phyloP scores from a whole-genome alignment of 2,888 invertebrate species.

The Lasioglossum leucozonium region DNA sequence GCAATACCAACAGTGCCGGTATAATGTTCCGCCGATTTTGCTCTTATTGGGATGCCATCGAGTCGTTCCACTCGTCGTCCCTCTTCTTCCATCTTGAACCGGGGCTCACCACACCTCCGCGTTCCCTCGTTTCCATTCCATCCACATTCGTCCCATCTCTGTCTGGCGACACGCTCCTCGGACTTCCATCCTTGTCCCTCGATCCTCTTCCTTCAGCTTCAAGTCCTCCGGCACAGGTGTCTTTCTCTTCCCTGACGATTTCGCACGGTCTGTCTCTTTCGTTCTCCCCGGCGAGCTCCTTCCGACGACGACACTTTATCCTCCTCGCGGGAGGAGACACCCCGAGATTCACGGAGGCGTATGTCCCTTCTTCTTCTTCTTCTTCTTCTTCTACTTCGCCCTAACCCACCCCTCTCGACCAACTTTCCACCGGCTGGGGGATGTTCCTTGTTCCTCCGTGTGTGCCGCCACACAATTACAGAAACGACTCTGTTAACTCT shows the following conservation, averaged over 20 bases:
- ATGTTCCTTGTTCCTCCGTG: constrained; percentile 62
- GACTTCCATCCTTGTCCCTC: constrained; percentile 31
- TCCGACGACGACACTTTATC: constrained; percentile 65
- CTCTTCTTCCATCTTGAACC: constrained; percentile 31
- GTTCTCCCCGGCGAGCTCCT: constrained; percentile 45
- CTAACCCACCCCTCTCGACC: constrained; percentile 46
- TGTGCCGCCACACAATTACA: constrained; percentile 68
- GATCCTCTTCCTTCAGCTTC: not conserved
- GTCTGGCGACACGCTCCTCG: constrained; percentile 41
- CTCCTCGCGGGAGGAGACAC: constrained; percentile 61
- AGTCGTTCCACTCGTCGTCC: constrained; percentile 61
- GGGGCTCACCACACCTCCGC: constrained; percentile 32
- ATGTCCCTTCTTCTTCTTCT: constrained; percentile 60
- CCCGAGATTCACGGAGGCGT: constrained; percentile 71
- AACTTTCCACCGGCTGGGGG: constrained; percentile 42
- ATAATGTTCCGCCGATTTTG: constrained; percentile 72
- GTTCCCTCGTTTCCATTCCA: constrained; percentile 50
- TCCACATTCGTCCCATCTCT: constrained; percentile 48
- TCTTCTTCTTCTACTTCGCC: constrained; percentile 12
- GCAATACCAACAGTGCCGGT: constrained; percentile 73
- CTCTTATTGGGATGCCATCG: constrained; percentile 78
- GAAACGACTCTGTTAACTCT: constrained; percentile 69
- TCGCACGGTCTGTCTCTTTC: not conserved
- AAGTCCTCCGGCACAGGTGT: not conserved
- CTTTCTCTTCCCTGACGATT: not conserved